Conservation (phyloP, 2,888 invertebrate species). For the Ischnura elegans region DNA sequence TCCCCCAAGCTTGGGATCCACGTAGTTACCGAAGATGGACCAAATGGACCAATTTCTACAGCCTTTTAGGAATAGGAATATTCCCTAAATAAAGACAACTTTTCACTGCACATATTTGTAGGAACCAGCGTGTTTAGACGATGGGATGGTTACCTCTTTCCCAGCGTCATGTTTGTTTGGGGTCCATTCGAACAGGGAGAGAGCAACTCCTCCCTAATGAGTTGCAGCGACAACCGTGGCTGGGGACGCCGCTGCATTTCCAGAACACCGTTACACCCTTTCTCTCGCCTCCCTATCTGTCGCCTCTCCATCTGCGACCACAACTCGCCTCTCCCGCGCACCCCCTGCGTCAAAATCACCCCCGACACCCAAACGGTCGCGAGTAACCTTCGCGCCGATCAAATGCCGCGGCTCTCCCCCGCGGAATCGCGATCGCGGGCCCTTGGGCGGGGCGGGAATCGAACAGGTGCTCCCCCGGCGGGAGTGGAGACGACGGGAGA, state of each 20-base stretch:
- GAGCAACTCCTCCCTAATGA: background rate
- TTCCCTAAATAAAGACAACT: too few species aligned
- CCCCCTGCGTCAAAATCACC: background rate
- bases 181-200: too few species aligned
- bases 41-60: too few species aligned
- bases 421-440: background rate
- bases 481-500: background rate
- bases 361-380: background rate
- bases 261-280: background rate
- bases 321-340: background rate
- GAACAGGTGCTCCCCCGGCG: conserved; percentile 45
- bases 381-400: background rate
- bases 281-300: background rate
- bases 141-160: too few species aligned
- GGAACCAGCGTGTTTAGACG: too few species aligned
- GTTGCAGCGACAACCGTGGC: background rate
- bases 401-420: background rate
- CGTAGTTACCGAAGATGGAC: too few species aligned
- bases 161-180: too few species aligned
- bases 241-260: background rate
- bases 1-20: too few species aligned
- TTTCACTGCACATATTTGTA: too few species aligned
- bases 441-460: conserved; percentile 17
- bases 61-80: too few species aligned
- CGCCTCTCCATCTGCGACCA: background rate